Evolutionary conservation across 2,797 vertebrate species (phyloP).

Genomic region (Mastacembelus armatus): DNA sequence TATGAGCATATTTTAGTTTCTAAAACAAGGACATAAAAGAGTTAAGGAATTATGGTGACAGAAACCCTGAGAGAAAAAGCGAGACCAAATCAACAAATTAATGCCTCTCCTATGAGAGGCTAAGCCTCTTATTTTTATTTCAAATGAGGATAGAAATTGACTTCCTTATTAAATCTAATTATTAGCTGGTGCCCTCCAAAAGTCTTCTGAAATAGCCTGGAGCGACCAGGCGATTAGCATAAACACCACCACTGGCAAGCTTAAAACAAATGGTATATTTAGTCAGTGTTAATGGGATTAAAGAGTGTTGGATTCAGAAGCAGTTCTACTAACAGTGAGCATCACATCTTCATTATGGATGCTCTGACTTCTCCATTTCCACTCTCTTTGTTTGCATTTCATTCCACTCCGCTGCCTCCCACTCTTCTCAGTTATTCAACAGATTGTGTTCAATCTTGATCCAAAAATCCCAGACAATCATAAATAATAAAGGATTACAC

Average conservation of each 20-base stretch:
- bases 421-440: conserved; percentile 81
- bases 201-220: conserved; percentile 82
- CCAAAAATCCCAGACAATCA: conserved; percentile 86
- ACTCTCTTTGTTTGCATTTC: conserved; percentile 81
- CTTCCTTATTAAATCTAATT: conserved; percentile 87
- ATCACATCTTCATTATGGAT: conserved; percentile 84
- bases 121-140: conserved; percentile 85
- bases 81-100: conserved; percentile 81
- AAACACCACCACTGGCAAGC: conserved; percentile 84
- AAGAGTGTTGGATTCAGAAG: conserved; percentile 81
- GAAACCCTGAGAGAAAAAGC: conserved; percentile 68
- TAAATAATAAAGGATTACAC: conserved; percentile 89
- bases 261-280: conserved; percentile 90
- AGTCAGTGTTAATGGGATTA: conserved; percentile 87
- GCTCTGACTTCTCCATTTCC: conserved; percentile 75
- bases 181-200: conserved; percentile 85
- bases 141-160: conserved; percentile 85
- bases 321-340: conserved; percentile 75
- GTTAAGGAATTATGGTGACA: conserved; percentile 66
- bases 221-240: conserved; percentile 84
- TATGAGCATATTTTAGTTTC: conserved; percentile 31
- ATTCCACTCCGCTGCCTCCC: conserved; percentile 73
- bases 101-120: conserved; percentile 79
- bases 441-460: conserved; percentile 86
- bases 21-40: conserved; percentile 51